A percentile compares a stretch with the other conserved stretches of the same genome.
Conservation (phyloP, 2,113 vertebrate genomes). For the Corapipo altera region DNA sequence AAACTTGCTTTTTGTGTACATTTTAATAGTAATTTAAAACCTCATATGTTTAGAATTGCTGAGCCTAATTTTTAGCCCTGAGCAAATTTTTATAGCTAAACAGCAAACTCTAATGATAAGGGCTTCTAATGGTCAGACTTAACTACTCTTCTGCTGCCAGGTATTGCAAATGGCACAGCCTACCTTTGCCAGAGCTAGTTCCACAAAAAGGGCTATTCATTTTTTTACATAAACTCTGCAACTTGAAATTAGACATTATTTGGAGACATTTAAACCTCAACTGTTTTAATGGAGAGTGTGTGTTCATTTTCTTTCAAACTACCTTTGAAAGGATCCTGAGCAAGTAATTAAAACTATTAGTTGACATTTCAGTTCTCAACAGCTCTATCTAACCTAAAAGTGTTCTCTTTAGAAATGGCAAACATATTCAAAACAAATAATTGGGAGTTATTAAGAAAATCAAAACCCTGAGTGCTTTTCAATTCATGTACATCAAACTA, state of each 20-base stretch:
- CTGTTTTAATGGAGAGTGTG: slow-evolving; percentile 14
- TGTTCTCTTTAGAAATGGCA: background rate
- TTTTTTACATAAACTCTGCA: background rate
- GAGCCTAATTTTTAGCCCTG: slow-evolving; percentile 32
- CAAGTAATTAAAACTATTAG: slow-evolving; percentile 41
- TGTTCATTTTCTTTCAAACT: slow-evolving; percentile 28
- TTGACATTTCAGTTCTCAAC: slow-evolving; percentile 6
- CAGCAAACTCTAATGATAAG: background rate
- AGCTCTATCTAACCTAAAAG: background rate
- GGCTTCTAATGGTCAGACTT: slow-evolving; percentile 29
- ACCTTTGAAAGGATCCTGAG: slow-evolving; percentile 14
- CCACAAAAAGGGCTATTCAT: background rate
- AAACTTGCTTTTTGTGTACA: slow-evolving; percentile 30
- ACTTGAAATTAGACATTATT: background rate
- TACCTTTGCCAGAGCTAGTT: background rate
- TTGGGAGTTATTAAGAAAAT: background rate
- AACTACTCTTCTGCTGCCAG: background rate
- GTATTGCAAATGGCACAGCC: background rate
- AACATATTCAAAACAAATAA: slow-evolving; percentile 21
- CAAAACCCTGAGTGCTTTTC: background rate
- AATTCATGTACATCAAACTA: background rate
- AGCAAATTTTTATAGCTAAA: slow-evolving; percentile 20
- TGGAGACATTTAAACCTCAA: background rate
- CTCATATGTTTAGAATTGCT: background rate
- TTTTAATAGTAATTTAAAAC: slow-evolving; percentile 27